Conservation (phyloP, 2,888 invertebrate species). For the Thymelicus sylvestris region DNA sequence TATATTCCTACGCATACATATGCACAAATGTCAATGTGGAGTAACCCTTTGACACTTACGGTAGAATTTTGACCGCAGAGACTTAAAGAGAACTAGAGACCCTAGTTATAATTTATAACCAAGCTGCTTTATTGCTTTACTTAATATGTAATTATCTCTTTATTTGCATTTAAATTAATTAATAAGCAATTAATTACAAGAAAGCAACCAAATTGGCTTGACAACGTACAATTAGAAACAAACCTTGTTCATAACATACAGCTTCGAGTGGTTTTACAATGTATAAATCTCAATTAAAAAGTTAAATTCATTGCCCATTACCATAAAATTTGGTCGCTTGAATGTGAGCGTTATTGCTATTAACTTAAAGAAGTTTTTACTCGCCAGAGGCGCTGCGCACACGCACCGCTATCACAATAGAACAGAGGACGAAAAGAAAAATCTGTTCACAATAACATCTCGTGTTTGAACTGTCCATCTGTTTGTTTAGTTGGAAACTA, state of each 20-base stretch:
- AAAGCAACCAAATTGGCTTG: slow-evolving; percentile 5
- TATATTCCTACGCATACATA: too few relatives aligned
- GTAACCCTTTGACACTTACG: too few relatives aligned
- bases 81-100: too few relatives aligned
- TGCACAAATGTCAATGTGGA: too few relatives aligned
- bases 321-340: not conserved
- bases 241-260: slow-evolving; percentile 17
- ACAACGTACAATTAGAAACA: slow-evolving; percentile 13
- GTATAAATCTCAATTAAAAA: slow-evolving; percentile 40
- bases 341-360: not conserved
- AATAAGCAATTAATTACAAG: slow-evolving; percentile 10
- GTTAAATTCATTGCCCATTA: slow-evolving; percentile 39
- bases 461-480: slow-evolving; percentile 59
- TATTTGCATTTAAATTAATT: slow-evolving; percentile 14
- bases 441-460: slow-evolving; percentile 58
- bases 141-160: slow-evolving; percentile 1
- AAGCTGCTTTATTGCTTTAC: too few relatives aligned
- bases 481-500: slow-evolving; percentile 72
- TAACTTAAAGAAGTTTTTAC: not conserved
- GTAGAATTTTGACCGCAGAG: too few relatives aligned
- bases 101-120: not conserved
- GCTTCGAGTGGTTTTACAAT: slow-evolving; percentile 33
- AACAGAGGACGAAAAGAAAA: slow-evolving; percentile 55
- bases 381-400: slow-evolving; percentile 28
- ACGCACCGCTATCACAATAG: slow-evolving; percentile 46